Evolutionary conservation across 35 echinoderm and acorn worm genomes (phyloP).

Genomic region (Chiridota heheva): DNA sequence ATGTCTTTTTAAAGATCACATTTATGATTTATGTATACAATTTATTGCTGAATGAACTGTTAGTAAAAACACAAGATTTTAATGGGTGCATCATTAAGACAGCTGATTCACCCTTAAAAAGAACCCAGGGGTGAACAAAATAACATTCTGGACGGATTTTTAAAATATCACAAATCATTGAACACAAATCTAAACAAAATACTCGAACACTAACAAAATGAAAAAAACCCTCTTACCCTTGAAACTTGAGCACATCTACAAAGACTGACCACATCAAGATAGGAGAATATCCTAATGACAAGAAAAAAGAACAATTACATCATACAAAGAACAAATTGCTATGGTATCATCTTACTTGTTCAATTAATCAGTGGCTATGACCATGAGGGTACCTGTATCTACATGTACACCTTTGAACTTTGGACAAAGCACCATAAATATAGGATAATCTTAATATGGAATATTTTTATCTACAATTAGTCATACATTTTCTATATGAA

Average conservation of each 20-base stretch:
- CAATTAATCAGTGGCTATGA: background rate
- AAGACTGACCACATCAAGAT: conserved; percentile 97
- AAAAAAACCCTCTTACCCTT: conserved; percentile 93
- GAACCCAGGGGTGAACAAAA: no score
- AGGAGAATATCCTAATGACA: conserved; percentile 88
- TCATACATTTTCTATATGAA: no score
- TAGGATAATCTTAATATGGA: background rate
- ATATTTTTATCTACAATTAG: background rate
- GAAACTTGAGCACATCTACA: conserved; percentile 99
- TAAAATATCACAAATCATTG: background rate
- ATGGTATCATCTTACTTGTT: background rate
- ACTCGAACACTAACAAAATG: no score
- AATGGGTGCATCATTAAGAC: no score
- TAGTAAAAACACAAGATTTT: no score
- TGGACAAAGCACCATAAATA: background rate
- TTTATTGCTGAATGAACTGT: no score
- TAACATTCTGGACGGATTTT: no score
- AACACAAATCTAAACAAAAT: background rate
- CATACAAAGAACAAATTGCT: background rate
- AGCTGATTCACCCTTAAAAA: no score
- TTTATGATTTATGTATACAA: no score
- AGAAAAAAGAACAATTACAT: conserved; percentile 16
- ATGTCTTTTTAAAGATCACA: no score
- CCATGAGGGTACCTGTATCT: background rate
- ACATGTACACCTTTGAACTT: background rate